phyloP scores from a whole-genome alignment of 2,888 invertebrate species.

The Hemicrepidius hirtus region DNA sequence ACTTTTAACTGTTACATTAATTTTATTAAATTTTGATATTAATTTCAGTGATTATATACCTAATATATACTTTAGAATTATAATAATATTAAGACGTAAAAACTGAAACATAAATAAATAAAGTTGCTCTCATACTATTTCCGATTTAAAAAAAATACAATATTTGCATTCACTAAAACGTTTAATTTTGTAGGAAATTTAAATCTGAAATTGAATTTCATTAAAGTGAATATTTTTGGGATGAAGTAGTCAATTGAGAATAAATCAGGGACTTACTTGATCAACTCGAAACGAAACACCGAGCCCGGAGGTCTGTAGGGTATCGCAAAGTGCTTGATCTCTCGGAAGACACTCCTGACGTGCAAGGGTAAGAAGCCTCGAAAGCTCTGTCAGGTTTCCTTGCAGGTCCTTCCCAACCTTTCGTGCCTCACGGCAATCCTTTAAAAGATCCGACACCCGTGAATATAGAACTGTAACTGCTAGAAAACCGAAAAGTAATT shows the following conservation, averaged over 20 bases:
- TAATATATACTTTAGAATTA: too few relatives aligned
- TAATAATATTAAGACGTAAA: too few relatives aligned
- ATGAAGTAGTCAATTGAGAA: not conserved
- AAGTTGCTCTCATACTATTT: too few relatives aligned
- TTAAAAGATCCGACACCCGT: slow-evolving; percentile 76
- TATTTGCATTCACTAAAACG: too few relatives aligned
- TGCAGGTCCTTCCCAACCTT: slow-evolving; percentile 75
- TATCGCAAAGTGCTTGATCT: slow-evolving; percentile 85
- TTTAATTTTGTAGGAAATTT: not conserved
- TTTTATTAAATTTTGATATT: too few relatives aligned
- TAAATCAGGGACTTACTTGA: slow-evolving; percentile 72
- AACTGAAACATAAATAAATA: too few relatives aligned
- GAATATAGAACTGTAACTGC: slow-evolving; percentile 76
- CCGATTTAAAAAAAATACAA: too few relatives aligned
- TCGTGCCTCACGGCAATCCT: slow-evolving; percentile 75
- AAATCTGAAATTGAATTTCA: not conserved
- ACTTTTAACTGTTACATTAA: too few relatives aligned
- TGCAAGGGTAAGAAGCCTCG: slow-evolving; percentile 76
- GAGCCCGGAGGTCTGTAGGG: slow-evolving; percentile 82
- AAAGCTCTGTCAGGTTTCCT: slow-evolving; percentile 77
- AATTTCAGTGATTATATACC: too few relatives aligned
- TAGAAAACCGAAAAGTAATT: slow-evolving; percentile 64
- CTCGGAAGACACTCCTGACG: slow-evolving; percentile 80
- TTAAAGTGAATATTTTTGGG: not conserved
- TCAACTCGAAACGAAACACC: slow-evolving; percentile 79